A percentile compares a stretch with the other conserved stretches of the same genome.
Evolutionary conservation across 2,797 vertebrate species (phyloP).

Genomic region (Siniperca undulata): DNA sequence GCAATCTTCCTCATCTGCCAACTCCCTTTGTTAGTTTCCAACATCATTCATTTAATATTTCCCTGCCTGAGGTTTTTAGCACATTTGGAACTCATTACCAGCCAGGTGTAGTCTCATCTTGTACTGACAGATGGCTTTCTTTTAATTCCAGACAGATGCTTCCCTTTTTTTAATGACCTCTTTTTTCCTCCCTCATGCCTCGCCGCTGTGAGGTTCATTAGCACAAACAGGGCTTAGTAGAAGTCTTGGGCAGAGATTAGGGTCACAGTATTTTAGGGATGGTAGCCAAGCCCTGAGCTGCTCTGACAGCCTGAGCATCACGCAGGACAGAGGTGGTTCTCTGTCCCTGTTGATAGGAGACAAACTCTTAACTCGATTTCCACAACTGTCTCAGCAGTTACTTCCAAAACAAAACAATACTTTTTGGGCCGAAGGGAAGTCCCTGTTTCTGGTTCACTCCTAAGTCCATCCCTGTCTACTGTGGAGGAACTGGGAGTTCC

Average conservation of each 20-base stretch:
- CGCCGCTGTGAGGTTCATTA: constrained; percentile 60
- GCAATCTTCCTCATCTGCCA: constrained; percentile 33
- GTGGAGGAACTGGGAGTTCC: too few species aligned
- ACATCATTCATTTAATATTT: constrained; percentile 45
- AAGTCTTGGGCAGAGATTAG: constrained; percentile 59
- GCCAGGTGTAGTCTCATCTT: constrained; percentile 65
- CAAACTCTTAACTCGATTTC: not conserved
- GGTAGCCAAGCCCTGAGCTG: constrained; percentile 30
- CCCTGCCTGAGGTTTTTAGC: constrained; percentile 49
- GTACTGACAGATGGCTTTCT: constrained; percentile 67
- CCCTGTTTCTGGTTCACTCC: not conserved
- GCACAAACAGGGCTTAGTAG: constrained; percentile 52
- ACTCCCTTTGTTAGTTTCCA: constrained; percentile 28
- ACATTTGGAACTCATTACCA: constrained; percentile 50
- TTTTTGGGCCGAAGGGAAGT: not conserved
- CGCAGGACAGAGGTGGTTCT: not conserved
- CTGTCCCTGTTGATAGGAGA: not conserved
- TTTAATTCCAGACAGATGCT: constrained; percentile 70
- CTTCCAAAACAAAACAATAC: not conserved
- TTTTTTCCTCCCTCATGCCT: constrained; percentile 4
- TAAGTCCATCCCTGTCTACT: too few species aligned
- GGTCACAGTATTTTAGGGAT: constrained; percentile 51
- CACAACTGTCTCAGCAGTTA: not conserved
- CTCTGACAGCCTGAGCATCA: constrained; percentile 16
- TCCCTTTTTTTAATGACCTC: constrained; percentile 50